These are phyloP conservation scores for Seriola dumerili DNA, from an alignment of 2,113 vertebrate genomes.

Conservation along the genomic window DNA sequence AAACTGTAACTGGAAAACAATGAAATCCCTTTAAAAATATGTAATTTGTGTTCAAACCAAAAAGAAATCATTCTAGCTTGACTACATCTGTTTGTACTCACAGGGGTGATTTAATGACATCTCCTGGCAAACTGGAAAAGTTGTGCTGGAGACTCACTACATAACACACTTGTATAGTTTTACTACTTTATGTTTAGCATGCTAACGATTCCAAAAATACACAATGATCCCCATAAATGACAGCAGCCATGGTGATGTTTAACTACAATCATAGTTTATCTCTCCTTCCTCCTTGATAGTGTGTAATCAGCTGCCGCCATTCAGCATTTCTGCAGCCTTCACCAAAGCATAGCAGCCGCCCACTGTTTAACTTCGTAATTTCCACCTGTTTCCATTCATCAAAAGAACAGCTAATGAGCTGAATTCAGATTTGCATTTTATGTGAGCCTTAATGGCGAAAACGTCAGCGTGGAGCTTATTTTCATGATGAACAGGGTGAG, in stretches of 20 bases:
- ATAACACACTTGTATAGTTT: slow-evolving; percentile 1
- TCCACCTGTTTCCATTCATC: slow-evolving; percentile 26
- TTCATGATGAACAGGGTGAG: not conserved
- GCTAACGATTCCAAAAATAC: slow-evolving; percentile 44
- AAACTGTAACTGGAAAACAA: not conserved
- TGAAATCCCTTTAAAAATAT: not conserved
- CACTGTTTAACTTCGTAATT: slow-evolving; percentile 34
- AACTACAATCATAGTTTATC: slow-evolving; percentile 54
- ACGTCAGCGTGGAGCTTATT: not conserved
- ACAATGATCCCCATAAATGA: slow-evolving; percentile 55
- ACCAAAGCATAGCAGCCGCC: slow-evolving; percentile 26
- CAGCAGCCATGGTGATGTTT: slow-evolving; percentile 25
- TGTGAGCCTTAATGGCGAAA: not conserved
- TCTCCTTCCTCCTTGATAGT: slow-evolving; percentile 31
- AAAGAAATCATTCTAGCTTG: not conserved
- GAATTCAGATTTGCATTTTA: slow-evolving; percentile 37
- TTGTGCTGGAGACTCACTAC: not conserved
- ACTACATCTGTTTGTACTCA: not conserved
- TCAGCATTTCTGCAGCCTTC: slow-evolving; percentile 27
- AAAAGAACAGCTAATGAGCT: slow-evolving; percentile 21
- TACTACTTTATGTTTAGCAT: slow-evolving; percentile 39
- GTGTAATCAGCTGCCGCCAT: slow-evolving; percentile 50
- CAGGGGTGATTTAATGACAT: slow-evolving; percentile 14
- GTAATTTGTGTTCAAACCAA: not conserved
- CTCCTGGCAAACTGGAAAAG: slow-evolving; percentile 12